Evolutionary conservation across 92 coral and sea anemone species (phyloP), one percentile per base, ranked within the genome.

Genomic region (Zoanthus gigantus): DNA sequence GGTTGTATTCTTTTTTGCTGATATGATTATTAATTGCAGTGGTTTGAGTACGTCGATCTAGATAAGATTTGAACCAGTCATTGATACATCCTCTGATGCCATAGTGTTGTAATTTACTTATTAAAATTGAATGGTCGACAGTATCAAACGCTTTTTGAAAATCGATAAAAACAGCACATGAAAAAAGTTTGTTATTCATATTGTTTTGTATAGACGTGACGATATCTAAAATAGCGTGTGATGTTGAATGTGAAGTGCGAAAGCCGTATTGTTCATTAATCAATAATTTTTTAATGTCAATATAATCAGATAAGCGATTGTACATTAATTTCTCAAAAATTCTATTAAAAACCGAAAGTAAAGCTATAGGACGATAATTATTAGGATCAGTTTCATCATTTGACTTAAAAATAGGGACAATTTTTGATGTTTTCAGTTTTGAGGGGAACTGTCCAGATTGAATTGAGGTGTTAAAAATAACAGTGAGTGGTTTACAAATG

Each of bases 351-450:
- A 74, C 81, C 63, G 81, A 76, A 47, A 76, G 63, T 47, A 76
- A 47, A 47, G 81, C 63, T 76, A 76, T 76, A 47, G 81, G 81
- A 47, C 66, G 81, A 48, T 76, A 76, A 76, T 52, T 75, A 75
- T 75, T 75, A 46, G 79, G 79, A 46, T 75, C 79, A 75, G 79
- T 75, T 75, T 75, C 79, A 8, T 75, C 79, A 75, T 75, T 46
- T 75, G 77, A 29, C 47, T 72, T 72, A 31, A 29, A 72, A 31
- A 72, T 72, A 29, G 77, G 77, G 47, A 31, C 47, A 72, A 72
- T 72, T 72, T 72, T 72, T 29, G 77, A 72, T 72, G 77, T 72
- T 72, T 72, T 72, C 47, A 72, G 47, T 72, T 72, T 72, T 31
- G 23, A 16, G 14, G 77, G 77, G 47, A 72, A 72, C 46, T 72